These are phyloP conservation scores for Platygyra sinensis DNA, from an alignment of 64 coral and sea anemone genomes.

Conservation along the genomic window DNA sequence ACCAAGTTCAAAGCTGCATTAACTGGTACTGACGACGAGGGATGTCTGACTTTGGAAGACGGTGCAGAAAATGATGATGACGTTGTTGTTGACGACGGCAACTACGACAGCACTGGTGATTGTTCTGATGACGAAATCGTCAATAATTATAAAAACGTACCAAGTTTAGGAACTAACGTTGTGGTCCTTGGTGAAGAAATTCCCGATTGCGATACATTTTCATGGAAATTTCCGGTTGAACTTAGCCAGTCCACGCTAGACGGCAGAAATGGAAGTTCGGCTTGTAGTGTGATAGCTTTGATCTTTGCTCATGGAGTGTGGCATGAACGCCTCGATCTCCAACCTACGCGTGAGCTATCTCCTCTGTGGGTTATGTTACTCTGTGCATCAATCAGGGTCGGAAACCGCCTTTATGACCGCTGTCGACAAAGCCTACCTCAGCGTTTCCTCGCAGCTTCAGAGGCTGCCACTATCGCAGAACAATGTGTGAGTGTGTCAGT, in stretches of 20 bases:
- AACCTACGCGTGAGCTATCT: not conserved
- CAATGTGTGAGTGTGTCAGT: not conserved
- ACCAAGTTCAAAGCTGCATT: slow-evolving; percentile 12
- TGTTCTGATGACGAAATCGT: not conserved
- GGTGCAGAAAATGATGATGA: not conserved
- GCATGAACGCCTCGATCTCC: not conserved
- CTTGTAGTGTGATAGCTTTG: slow-evolving; percentile 20
- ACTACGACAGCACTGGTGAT: not conserved
- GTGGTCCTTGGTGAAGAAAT: not conserved
- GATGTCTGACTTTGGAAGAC: not conserved
- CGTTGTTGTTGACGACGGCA: not conserved
- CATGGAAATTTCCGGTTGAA: slow-evolving; percentile 10
- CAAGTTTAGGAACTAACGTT: not conserved
- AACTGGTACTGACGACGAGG: not conserved
- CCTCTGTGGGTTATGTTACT: slow-evolving; percentile 9
- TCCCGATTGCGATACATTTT: not conserved
- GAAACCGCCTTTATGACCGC: not conserved
- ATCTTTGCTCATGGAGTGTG: not conserved
- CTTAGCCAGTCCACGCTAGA: slow-evolving; percentile 34
- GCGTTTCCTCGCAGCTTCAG: not conserved
- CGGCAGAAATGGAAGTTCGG: slow-evolving; percentile 11
- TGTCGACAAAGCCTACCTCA: slow-evolving; percentile 9
- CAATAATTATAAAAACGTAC: not conserved
- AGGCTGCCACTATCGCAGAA: not conserved
- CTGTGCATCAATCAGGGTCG: not conserved